Evolutionary conservation across 2,888 invertebrate species (phyloP), one percentile per base, ranked within the genome.

Genomic region (Ophonus ardosiacus): DNA sequence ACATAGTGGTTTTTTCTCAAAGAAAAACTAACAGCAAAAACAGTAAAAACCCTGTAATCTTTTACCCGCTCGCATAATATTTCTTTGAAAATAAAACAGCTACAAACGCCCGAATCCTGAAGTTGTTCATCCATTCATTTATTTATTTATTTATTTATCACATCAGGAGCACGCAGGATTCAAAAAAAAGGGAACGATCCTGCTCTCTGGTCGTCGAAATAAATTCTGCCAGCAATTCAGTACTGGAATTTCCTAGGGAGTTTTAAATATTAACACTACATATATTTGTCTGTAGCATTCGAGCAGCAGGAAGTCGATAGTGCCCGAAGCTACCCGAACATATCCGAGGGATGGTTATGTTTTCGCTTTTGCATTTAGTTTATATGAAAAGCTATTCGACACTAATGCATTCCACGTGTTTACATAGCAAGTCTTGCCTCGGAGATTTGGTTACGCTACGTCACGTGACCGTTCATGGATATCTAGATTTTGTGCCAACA

Each of bases 331-430:
- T n/a, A 61, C 8, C 59, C 59, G 59, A 61, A 17, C 17, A 7
- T 17, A 7, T 17, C 15, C 79, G n/a, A 79, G 57, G 76, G 76
- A 21, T 61, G 78, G 68, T 68, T 68, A 68, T 68, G 68, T 68
- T 43, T 74, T 74, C 71, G 71, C 51, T 40, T 18, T 17, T 74
- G 43, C 71, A n/a, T 43, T 63, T 8, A 82, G 82, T 82, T 71
- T 82, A 82, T 82, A 82, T 82, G 82, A 82, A 74, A 82, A 82
- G 82, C 82, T 57, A 82, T 82, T 82, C 71, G 82, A 82, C 82
- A 71, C 82, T 82, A 82, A 82, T 82, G 82, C 82, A 82, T 82
- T 82, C 82, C 82, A 82, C 68, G 68, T 82, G 82, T 82, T 82
- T 82, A 82, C 82, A 51, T 21, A 65, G 68, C n/a, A 7, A 57